A percentile compares a stretch with the other conserved stretches of the same genome.
phyloP scores from a whole-genome alignment of 2,113 vertebrate species.

The Tringa solitaria region DNA sequence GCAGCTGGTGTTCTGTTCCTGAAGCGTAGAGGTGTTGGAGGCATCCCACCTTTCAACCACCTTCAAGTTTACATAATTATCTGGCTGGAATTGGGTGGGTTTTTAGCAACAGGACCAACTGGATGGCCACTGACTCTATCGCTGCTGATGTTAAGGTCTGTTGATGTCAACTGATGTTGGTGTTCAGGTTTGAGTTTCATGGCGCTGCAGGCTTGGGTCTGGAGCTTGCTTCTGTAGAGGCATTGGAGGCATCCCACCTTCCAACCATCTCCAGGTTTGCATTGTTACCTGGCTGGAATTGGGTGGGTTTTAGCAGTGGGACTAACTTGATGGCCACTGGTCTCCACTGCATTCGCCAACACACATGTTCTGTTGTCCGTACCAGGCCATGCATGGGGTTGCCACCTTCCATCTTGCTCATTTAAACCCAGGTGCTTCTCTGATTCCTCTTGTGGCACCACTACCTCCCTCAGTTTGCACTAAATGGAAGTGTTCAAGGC shows the following conservation, averaged over 20 bases:
- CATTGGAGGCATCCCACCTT: background rate
- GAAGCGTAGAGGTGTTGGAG: background rate
- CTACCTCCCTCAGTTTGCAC: background rate
- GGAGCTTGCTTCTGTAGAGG: background rate
- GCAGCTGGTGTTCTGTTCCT: background rate
- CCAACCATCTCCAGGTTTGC: background rate
- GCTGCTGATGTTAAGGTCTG: background rate
- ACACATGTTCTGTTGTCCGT: background rate
- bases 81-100: background rate
- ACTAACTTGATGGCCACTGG: background rate
- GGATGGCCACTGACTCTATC: background rate
- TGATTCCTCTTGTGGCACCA: background rate
- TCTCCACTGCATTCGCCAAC: background rate
- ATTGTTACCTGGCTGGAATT: background rate
- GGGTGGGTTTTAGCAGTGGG: background rate
- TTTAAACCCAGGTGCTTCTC: background rate
- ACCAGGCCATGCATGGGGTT: background rate
- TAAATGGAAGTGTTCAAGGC: too few species aligned
- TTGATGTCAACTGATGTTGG: too few species aligned
- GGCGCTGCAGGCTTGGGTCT: too few species aligned
- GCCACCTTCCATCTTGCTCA: background rate
- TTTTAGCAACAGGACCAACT: background rate
- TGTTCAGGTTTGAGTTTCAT: too few species aligned
- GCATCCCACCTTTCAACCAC: background rate
- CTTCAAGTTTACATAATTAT: background rate